Evolutionary conservation across 2,797 vertebrate species (phyloP).

Genomic region (Sparidentex hasta): DNA sequence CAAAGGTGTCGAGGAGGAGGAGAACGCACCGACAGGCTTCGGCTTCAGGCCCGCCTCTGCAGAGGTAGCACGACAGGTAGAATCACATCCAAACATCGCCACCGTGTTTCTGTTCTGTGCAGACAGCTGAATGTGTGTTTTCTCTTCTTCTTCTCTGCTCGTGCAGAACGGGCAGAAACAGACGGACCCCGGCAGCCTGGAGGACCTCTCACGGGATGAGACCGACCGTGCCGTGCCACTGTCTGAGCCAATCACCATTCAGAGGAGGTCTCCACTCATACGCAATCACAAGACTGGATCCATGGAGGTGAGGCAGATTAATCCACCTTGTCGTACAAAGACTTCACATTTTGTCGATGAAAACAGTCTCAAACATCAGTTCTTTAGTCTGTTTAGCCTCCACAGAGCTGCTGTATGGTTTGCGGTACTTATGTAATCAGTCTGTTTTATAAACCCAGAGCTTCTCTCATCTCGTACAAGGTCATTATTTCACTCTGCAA

Average conservation of each 20-base stretch:
- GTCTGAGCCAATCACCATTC: conserved; percentile 88
- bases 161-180: conserved; percentile 92
- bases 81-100: neutral
- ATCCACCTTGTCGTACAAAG: neutral
- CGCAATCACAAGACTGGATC: conserved; percentile 95
- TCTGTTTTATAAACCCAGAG: conserved; percentile 1
- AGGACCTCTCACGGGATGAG: conserved; percentile 91
- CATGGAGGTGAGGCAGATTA: conserved; percentile 92
- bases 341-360: neutral
- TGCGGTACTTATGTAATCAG: neutral
- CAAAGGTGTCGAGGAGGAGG: conserved; percentile 94
- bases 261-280: conserved; percentile 91
- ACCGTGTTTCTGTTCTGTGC: neutral
- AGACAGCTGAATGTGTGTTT: neutral
- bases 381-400: neutral
- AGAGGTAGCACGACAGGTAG: conserved; percentile 86
- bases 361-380: neutral
- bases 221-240: conserved; percentile 86
- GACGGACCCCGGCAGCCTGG: conserved; percentile 92
- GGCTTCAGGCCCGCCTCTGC: conserved; percentile 96
- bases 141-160: neutral
- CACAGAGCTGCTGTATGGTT: neutral
- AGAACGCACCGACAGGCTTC: conserved; percentile 92
- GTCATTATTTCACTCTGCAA: conserved; percentile 15
- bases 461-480: neutral